These are phyloP conservation scores for Tachina lurida DNA, from an alignment of 2,888 invertebrate genomes.

Conservation along the genomic window DNA sequence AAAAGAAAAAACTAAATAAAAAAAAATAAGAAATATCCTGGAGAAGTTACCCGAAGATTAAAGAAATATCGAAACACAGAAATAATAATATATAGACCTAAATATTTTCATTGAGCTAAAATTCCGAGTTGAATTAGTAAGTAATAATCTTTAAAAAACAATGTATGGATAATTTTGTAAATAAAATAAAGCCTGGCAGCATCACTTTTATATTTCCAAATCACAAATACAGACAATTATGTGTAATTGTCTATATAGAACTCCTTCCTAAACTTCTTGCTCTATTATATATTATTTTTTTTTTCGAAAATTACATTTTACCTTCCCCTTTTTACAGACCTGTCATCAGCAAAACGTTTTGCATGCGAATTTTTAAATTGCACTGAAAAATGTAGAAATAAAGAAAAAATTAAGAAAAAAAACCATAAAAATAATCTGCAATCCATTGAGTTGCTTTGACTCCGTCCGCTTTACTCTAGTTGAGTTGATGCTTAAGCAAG, in stretches of 20 bases:
- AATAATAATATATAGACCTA: no score
- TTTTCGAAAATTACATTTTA: not conserved
- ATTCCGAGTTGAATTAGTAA: no score
- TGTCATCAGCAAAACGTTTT: constrained; percentile 31
- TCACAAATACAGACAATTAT: no score
- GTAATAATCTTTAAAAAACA: no score
- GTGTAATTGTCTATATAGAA: not conserved
- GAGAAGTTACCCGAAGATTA: no score
- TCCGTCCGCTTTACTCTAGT: constrained; percentile 11
- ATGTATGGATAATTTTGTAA: no score
- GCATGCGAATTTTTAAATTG: constrained; percentile 18
- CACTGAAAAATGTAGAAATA: not conserved
- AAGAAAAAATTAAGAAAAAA: not conserved
- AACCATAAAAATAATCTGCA: constrained; percentile 5
- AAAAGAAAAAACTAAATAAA: no score
- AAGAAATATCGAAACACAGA: no score
- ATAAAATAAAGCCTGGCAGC: no score
- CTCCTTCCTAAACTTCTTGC: not conserved
- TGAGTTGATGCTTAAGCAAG: constrained; percentile 1
- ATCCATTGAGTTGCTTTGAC: constrained; percentile 20
- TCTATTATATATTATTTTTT: not conserved
- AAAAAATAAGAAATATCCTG: no score
- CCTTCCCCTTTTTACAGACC: not conserved
- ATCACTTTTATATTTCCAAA: no score
- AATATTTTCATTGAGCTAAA: no score